Percentiles rank a stretch among this genome's conserved stretches.
Conservation (phyloP, 2,888 invertebrate species). For the Steinernema carpocapsae region DNA sequence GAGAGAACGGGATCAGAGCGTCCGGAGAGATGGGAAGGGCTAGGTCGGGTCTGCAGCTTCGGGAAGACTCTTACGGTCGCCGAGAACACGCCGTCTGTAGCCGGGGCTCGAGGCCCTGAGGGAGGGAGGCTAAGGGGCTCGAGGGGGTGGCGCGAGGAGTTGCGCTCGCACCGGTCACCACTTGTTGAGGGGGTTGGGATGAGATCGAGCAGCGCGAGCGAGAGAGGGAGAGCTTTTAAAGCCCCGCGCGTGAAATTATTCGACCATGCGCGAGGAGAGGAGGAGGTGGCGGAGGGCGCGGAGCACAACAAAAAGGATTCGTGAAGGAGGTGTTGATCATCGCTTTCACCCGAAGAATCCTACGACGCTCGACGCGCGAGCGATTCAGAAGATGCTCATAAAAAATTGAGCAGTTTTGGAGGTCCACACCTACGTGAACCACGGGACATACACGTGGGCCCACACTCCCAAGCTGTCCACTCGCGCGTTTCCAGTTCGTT, state of each 20-base stretch:
- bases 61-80: too few species aligned
- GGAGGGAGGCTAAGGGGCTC: neutral
- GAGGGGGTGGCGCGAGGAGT: neutral
- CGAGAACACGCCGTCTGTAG: neutral
- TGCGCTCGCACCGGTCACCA: slow-evolving; percentile 4
- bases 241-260: slow-evolving; percentile 31
- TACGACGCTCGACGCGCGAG: neutral
- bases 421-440: slow-evolving; percentile 25
- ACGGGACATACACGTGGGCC: slow-evolving; percentile 17
- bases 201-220: neutral
- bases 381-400: slow-evolving; percentile 21
- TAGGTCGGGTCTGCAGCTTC: too few species aligned
- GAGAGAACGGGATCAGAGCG: too few species aligned
- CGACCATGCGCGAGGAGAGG: slow-evolving; percentile 19
- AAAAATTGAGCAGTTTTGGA: slow-evolving; percentile 31
- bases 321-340: slow-evolving; percentile 33
- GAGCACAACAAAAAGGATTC: slow-evolving; percentile 25
- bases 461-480: neutral
- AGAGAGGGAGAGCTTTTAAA: slow-evolving; percentile 33
- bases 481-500: neutral
- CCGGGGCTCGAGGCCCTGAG: neutral
- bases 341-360: neutral
- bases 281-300: neutral
- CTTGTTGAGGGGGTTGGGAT: slow-evolving; percentile 13
- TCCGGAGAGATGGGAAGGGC: too few species aligned